A percentile compares a stretch with the other conserved stretches of the same genome.
Evolutionary conservation across 92 coral and sea anemone species (phyloP).

Genomic region (Micromussa lordhowensis): DNA sequence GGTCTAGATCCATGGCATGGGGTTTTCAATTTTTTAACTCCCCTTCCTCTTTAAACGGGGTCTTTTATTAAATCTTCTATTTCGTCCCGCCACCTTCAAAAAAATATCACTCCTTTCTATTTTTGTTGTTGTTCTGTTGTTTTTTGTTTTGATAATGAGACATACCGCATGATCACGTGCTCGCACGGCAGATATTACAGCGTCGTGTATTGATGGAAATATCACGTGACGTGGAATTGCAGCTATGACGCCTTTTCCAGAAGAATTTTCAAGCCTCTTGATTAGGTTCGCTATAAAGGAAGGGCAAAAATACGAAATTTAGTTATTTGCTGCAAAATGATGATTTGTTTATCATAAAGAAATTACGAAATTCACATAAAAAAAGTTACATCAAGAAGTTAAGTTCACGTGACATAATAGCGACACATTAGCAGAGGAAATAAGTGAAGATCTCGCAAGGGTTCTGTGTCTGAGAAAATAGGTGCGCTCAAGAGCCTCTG

Average conservation of each 20-base stretch:
- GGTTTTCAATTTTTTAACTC: not conserved
- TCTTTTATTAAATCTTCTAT: not conserved
- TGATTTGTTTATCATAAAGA: no score
- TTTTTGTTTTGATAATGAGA: not conserved
- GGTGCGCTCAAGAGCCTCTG: no score
- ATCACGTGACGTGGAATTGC: conserved; percentile 25
- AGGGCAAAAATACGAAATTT: not conserved
- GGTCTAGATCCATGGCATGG: not conserved
- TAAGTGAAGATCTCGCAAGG: no score
- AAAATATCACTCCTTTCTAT: no score
- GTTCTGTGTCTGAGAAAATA: no score
- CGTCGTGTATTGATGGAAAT: conserved; percentile 57
- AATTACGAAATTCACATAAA: no score
- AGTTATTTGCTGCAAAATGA: no score
- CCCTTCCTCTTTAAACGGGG: not conserved
- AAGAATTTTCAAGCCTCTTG: conserved; percentile 5
- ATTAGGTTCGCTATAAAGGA: conserved; percentile 10
- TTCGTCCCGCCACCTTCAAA: not conserved
- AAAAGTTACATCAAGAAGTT: no score
- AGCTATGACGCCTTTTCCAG: not conserved
- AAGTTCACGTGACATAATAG: no score
- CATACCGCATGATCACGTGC: conserved; percentile 37
- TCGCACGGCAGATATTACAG: conserved; percentile 36
- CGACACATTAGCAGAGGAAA: no score
- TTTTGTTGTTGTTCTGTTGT: not conserved